Percentiles rank a stretch among this genome's conserved stretches.
Evolutionary conservation across 2,888 invertebrate genomes (phyloP).

Genomic region (Melinaea marsaeus): DNA sequence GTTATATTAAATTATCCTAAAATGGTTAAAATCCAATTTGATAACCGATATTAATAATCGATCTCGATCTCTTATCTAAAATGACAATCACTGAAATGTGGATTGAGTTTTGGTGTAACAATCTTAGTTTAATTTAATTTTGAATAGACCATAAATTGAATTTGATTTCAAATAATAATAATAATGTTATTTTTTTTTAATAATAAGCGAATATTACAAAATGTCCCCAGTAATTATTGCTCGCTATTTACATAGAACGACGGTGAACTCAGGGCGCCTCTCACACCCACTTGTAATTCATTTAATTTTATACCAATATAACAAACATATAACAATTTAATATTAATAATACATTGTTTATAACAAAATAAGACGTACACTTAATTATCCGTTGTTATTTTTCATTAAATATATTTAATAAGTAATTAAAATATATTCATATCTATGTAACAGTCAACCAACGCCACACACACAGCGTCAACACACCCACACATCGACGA

Average conservation of each 20-base stretch:
- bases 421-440: conserved; percentile 18
- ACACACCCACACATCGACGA: conserved; percentile 44
- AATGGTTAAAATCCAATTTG: no score
- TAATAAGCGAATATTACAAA: conserved; percentile 23
- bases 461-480: conserved; percentile 57
- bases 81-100: no score
- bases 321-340: neutral
- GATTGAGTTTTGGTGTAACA: no score
- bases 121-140: no score
- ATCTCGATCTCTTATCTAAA: no score
- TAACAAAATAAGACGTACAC: neutral
- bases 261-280: conserved; percentile 31
- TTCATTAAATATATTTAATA: neutral
- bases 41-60: no score
- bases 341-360: neutral
- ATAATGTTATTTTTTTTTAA: neutral
- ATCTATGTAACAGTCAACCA: conserved; percentile 43
- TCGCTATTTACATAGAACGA: conserved; percentile 37
- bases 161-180: neutral
- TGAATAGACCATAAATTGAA: no score
- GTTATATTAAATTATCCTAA: no score
- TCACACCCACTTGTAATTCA: conserved; percentile 37
- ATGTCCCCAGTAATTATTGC: conserved; percentile 30
- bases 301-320: neutral
- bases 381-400: no score